Evolutionary conservation across 2,888 invertebrate species (phyloP).

Genomic region (Serripes groenlandicus): DNA sequence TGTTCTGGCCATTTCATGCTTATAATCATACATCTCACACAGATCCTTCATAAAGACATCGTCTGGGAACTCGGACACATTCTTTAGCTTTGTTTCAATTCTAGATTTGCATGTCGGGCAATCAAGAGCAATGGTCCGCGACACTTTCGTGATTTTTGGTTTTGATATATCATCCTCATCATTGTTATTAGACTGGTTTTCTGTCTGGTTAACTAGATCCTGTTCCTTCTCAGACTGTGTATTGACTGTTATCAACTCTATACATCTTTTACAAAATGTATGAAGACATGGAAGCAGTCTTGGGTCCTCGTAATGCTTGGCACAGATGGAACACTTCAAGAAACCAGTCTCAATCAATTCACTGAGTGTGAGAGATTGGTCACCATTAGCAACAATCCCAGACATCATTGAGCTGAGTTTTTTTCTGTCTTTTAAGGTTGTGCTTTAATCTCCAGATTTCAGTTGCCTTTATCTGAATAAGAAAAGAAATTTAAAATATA

Average conservation of each 20-base stretch:
- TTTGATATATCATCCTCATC: background rate
- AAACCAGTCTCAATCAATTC: conserved; percentile 78
- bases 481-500: background rate
- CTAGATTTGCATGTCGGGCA: conserved; percentile 73
- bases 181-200: background rate
- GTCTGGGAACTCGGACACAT: conserved; percentile 40
- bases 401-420: conserved; percentile 51
- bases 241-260: conserved; percentile 48
- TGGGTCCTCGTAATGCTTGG: conserved; percentile 70
- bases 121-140: background rate
- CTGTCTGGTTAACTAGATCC: background rate
- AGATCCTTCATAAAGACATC: conserved; percentile 76
- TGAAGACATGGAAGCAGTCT: conserved; percentile 82
- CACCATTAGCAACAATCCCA: conserved; percentile 36
- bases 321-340: conserved; percentile 75
- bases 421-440: background rate
- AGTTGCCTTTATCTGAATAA: background rate
- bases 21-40: conserved; percentile 73
- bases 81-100: conserved; percentile 38
- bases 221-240: conserved; percentile 32
- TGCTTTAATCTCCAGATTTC: background rate
- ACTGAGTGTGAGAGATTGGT: conserved; percentile 67
- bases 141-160: background rate
- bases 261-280: conserved; percentile 77
- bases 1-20: conserved; percentile 65